phyloP scores from a whole-genome alignment of 2,113 vertebrate species.

The Salvelinus fontinalis region DNA sequence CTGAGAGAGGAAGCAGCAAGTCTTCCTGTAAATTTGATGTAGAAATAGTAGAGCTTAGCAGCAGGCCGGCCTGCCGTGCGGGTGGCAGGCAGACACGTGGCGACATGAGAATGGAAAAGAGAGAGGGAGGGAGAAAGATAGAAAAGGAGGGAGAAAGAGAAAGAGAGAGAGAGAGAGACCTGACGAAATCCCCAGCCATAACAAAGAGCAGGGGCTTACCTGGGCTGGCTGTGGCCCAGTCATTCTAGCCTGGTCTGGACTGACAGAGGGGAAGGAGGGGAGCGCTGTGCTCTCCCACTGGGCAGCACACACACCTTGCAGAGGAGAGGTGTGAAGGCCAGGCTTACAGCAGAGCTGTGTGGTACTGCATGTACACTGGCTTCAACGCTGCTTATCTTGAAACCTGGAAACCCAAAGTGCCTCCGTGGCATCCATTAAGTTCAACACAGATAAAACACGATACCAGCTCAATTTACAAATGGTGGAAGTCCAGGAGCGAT shows the following conservation, averaged over 20 bases:
- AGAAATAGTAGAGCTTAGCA: background rate
- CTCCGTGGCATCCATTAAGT: background rate
- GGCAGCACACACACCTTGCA: background rate
- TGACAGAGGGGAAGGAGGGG: background rate
- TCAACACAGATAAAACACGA: background rate
- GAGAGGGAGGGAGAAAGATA: background rate
- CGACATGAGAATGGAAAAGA: background rate
- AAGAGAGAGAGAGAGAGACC: too few relatives aligned
- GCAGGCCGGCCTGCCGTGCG: background rate
- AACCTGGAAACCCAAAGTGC: background rate
- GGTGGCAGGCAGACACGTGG: background rate
- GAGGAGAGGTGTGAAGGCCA: background rate
- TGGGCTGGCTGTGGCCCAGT: too few relatives aligned
- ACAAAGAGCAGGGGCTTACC: background rate
- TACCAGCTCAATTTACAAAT: background rate
- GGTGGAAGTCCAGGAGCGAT: constrained; percentile 26
- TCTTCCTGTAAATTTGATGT: background rate
- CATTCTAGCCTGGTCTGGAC: background rate
- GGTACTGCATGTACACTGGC: background rate
- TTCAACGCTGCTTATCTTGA: background rate
- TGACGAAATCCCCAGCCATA: background rate
- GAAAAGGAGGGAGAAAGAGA: background rate
- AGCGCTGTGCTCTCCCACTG: background rate
- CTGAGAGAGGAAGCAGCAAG: too few relatives aligned
- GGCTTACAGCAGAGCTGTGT: background rate